Base-by-base conservation (phyloP, 2,113 vertebrate genomes). In the Garra rufa region DNA sequence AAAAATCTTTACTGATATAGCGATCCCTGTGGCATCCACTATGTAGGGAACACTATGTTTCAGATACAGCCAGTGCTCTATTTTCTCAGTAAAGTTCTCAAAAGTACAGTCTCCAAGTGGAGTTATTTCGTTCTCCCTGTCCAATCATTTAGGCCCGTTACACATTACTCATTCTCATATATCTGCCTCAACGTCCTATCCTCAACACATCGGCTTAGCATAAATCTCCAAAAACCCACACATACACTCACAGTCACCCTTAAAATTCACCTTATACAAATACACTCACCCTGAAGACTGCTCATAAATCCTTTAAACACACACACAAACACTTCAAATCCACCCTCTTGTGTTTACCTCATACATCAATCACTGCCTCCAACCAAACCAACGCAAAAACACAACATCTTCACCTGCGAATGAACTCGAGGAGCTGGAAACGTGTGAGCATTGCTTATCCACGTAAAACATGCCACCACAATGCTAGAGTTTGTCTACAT, bases 221-320 rank as follows among this genome's bases (percentile, higher is more conserved):
- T 69, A 79, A n/a, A 57, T 38, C 26, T 59, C 34, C 41, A 74
- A 75, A 85, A 67, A 82, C 57, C 76, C 34, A 83, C 46, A 74
- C 57, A 82, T 69, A 81, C 52, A 83, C 77, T 59, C 70, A 76
- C 15, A 81, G 61, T 87, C 75, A 87, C 57, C 82, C 59, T 59
- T 34, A 81, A 38, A 70, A 79, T 13, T 28, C 24, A 46, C 24
- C 63, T 57, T 85, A 15, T 61, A 24, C 52, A 69, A 70, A 70
- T 34, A 69, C 63, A 59, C 67, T 57, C 48, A 57, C 13, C 34
- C 13, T 48, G 30, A 57, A 71, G 26, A 21, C 52, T 69, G 26
- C 76, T 70, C 21, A 67, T 83, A 83, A 71, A 83, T 48, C 48
- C 38, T 57, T 70, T 65, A 82, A 65, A 73, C 52, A 34, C 55